phyloP scores from a whole-genome alignment of 2,888 invertebrate species.

The Cheilosia scutellata region DNA sequence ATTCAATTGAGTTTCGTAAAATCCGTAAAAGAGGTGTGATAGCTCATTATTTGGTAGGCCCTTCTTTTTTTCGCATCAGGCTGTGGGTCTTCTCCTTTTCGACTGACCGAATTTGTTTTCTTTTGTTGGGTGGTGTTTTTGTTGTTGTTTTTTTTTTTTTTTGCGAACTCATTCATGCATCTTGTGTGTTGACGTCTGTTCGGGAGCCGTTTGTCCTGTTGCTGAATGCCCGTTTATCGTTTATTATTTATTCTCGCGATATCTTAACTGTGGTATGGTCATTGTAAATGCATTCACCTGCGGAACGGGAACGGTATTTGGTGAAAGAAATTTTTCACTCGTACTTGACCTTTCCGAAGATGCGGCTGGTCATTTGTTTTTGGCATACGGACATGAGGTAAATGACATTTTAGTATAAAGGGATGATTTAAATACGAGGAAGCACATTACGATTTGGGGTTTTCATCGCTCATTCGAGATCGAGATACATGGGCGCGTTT shows the following conservation, averaged over 20 bases:
- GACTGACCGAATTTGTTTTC: constrained; percentile 52
- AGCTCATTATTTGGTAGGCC: constrained; percentile 14
- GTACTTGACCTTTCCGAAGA: constrained; percentile 1
- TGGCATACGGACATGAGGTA: constrained; percentile 18
- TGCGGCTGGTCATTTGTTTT: constrained; percentile 27
- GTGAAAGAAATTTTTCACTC: constrained; percentile 20
- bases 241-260: constrained; percentile 23
- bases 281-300: constrained; percentile 51
- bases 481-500: constrained; percentile 15
- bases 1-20: constrained; percentile 36
- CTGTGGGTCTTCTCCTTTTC: constrained; percentile 36
- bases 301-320: constrained; percentile 12
- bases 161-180: constrained; percentile 46
- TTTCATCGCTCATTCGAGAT: constrained; percentile 19
- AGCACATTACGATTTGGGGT: constrained; percentile 7
- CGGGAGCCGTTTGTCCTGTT: constrained; percentile 15
- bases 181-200: constrained; percentile 1
- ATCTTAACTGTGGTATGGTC: constrained; percentile 15
- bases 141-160: constrained; percentile 8
- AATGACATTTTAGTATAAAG: constrained; percentile 32
- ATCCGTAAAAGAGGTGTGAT: constrained; percentile 30
- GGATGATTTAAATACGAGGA: constrained; percentile 51
- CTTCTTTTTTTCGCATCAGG: constrained; percentile 11
- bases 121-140: background rate
- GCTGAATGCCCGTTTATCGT: background rate